Base-by-base conservation (phyloP, 2,113 vertebrate species). In the Paracyprichromis sp. region DNA sequence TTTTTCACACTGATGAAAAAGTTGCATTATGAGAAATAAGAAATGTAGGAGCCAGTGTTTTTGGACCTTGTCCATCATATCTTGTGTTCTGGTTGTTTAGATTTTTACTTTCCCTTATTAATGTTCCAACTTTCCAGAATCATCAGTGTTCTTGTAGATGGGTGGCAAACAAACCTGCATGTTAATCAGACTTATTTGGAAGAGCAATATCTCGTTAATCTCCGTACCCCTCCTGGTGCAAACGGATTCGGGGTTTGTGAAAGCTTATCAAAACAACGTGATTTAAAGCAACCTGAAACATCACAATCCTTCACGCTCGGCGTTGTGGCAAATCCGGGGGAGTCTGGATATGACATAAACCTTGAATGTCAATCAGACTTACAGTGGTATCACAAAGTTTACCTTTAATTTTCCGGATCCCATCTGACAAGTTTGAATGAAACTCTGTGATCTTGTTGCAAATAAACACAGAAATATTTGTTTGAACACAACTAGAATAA, bases 341-440 rank as follows among this genome's bases (percentile, higher is more conserved):
- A n/a, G 71, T 78, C 71, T 50, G 71, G 16, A 78, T 31, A 19
- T 50, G 71, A 81, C 83, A 85, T 40, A 84, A 59, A 80, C 43
- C 76, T 56, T 78, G 45, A 14, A 29, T 14, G 81, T 85, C 86
- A 87, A 16, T 93, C 85, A 79, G 73, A 82, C 83, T 89, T 90
- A 81, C 80, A 38, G 45, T 9, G 6, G 85, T 40, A 29, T 71
- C 80, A 24, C 54, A 40, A 34, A 89, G 84, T 93, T 90, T 88
- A 73, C 53, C 83, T 92, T 91, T 93, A 9, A 90, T 91, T 91
- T 88, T 7, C 38, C 9, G 19, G n/a, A 69, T 45, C 26, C 84
- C 87, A 88, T 91, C 90, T 91, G 87, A 91, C 63, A 85, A 80
- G 79, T 93, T n/a, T 66, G 73, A 85, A 31, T 19, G 40, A 54